Base-by-base conservation (phyloP, 2,113 vertebrate genomes). In the Raphicerus campestris region DNA sequence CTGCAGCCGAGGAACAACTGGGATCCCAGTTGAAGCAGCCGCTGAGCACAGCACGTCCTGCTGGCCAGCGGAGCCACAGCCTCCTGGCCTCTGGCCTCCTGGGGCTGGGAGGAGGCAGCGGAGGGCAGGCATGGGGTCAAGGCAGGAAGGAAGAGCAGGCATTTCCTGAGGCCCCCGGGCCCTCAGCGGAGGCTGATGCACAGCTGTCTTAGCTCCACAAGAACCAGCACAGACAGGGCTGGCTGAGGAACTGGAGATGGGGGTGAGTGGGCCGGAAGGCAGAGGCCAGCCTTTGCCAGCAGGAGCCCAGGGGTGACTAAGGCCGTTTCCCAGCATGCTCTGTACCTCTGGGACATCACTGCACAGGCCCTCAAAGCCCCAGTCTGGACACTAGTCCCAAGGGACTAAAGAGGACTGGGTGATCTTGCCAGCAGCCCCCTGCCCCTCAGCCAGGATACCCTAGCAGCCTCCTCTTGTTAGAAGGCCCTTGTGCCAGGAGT, bases 141-240 rank as follows among this genome's bases (percentile, higher is more conserved):
- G 91, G 80, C 88, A 78, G 92, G 93, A 86, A 97, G 97, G 93
- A 94, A 95, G 91, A 60, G 16, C 78, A 94, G 93, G 63, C 78
- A 89, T 96, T 93, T 96, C 96, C 95, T 96, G 97, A 96, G 95
- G 95, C 70, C 95, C 61, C 77, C 4, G 15, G 95, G 83, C 89
- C 89, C 66, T 13, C 26, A 30, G 60, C 51, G 78, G 95, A 96
- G 82, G 83, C 83, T 5, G 13, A 60, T 8, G 63, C 51, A 56
- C 92, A 97, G 96, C 97, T 96, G 95, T 86, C 86, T 94, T 35
- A 77, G 78, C 78, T 93, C 77, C 55, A 24, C 2, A 47, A 86
- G 61, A 80, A 80, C 32, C 51, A 90, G 39, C 26, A 26, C 51
- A 20, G 30, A 58, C 26, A 39, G n/a, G 32, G 30, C 16, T n/a